Evolutionary conservation across 2,113 vertebrate genomes (phyloP).

Genomic region (Ochotona curzoniae): DNA sequence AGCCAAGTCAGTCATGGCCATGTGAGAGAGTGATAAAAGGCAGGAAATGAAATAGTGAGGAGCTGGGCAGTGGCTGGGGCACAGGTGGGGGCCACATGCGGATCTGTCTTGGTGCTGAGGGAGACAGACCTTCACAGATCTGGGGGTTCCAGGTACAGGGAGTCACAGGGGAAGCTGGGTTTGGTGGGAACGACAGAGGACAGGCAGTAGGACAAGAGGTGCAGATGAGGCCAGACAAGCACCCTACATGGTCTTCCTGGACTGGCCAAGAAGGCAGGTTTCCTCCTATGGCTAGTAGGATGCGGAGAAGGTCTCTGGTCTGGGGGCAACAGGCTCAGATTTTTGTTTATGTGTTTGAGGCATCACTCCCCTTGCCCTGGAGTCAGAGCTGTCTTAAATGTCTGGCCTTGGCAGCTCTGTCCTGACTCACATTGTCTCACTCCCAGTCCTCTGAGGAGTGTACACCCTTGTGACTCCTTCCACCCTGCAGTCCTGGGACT

Average conservation of each 20-base stretch:
- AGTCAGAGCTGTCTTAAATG: not conserved
- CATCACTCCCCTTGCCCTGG: not conserved
- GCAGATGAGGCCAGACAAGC: not conserved
- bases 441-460: not conserved
- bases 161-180: not conserved
- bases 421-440: not conserved
- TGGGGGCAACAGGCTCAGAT: not conserved
- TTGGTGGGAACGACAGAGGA: not conserved
- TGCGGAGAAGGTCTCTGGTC: not conserved
- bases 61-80: rapidly evolving
- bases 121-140: not conserved
- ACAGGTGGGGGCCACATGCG: not conserved
- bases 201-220: not conserved
- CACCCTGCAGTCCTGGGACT: constrained; percentile 52
- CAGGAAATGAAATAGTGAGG: not conserved
- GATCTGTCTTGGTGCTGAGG: not conserved
- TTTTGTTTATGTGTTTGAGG: not conserved
- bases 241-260: not conserved
- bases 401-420: not conserved
- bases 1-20: not conserved
- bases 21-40: not conserved
- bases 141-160: not conserved
- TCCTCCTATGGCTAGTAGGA: not conserved
- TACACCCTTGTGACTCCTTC: not conserved
- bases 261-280: not conserved